These are phyloP conservation scores for Batillaria attramentaria DNA, from an alignment of 1,140 invertebrate genomes.

Conservation along the genomic window DNA sequence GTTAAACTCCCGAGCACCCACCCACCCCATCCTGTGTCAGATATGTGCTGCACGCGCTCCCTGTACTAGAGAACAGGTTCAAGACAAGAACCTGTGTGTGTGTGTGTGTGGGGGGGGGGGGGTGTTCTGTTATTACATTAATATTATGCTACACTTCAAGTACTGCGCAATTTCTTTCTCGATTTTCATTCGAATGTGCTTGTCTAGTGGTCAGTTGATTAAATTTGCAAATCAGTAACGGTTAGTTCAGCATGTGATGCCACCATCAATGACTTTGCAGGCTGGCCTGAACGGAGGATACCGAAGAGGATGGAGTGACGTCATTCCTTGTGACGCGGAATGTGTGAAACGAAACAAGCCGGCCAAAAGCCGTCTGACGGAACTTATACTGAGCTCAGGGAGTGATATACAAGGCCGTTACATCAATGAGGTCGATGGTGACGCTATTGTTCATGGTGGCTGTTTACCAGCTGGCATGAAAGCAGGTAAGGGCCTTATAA, in stretches of 20 bases:
- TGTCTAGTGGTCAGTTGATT: background rate
- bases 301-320: constrained; percentile 49
- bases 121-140: background rate
- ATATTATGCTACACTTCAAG: background rate
- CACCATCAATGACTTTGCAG: too few relatives aligned
- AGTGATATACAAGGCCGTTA: constrained; percentile 51
- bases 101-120: too few relatives aligned
- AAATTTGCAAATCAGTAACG: background rate
- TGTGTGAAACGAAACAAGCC: constrained; percentile 2
- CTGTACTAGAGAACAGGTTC: too few relatives aligned
- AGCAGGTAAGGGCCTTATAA: too few relatives aligned
- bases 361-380: background rate
- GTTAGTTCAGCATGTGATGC: background rate
- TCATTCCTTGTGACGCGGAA: constrained; percentile 23
- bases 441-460: constrained; percentile 44
- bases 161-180: background rate
- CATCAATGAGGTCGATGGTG: constrained; percentile 46
- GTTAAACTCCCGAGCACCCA: too few relatives aligned
- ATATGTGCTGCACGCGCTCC: too few relatives aligned
- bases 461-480: constrained; percentile 43
- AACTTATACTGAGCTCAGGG: constrained; percentile 34
- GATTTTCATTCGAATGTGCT: background rate
- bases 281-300: constrained; percentile 58
- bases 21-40: too few relatives aligned
- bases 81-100: too few relatives aligned